phyloP scores from a whole-genome alignment of 2,888 invertebrate genomes.

The Ochropleura plecta region DNA sequence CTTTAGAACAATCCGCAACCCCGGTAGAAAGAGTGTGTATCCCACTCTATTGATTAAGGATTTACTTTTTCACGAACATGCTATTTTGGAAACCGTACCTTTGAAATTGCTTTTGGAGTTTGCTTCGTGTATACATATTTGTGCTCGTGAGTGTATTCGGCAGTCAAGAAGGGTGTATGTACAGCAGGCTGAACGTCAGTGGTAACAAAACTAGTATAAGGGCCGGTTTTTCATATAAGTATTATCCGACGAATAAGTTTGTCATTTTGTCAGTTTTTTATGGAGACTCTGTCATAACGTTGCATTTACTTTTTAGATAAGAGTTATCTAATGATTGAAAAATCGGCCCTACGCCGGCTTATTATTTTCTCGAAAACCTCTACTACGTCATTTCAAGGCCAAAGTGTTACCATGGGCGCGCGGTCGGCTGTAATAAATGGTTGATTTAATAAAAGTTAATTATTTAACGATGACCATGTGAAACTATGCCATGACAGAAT shows the following conservation, averaged over 20 bases:
- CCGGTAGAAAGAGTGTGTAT: too few species aligned
- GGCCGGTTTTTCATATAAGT: too few species aligned
- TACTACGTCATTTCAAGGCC: not conserved
- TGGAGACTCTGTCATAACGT: too few species aligned
- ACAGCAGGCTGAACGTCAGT: not conserved
- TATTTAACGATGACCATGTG: not conserved
- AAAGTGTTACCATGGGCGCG: not conserved
- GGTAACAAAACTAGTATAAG: not conserved
- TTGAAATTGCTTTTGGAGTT: not conserved
- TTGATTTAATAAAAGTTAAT: conserved; percentile 3
- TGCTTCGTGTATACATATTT: not conserved
- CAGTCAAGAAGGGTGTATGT: not conserved
- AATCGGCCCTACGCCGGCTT: not conserved
- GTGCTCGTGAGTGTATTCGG: not conserved
- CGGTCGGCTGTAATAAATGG: not conserved
- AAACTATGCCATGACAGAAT: conserved; percentile 12
- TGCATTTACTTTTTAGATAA: too few species aligned
- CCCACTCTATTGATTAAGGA: not conserved
- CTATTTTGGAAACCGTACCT: not conserved
- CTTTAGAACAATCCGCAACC: too few species aligned
- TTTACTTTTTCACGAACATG: not conserved
- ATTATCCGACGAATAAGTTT: too few species aligned
- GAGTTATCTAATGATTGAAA: too few species aligned
- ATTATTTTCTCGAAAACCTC: not conserved
- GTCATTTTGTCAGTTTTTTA: too few species aligned